Conservation (phyloP, 2,797 vertebrate genomes). For the Xerus rutilus region DNA sequence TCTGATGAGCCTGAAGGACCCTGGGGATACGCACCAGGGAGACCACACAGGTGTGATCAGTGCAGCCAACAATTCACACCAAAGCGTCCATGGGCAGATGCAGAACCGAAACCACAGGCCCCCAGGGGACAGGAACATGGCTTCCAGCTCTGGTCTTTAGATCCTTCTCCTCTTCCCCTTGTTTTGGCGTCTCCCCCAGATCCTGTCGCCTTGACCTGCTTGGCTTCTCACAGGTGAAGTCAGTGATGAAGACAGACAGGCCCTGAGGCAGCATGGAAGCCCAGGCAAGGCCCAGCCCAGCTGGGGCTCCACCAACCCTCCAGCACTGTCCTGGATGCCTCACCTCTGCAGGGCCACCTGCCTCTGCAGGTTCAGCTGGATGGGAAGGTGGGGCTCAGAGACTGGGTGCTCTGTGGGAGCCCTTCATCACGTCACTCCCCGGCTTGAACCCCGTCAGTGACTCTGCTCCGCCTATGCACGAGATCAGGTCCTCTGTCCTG, state of each 20-base stretch:
- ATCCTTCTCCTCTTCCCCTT: neutral
- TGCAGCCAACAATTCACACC: constrained; percentile 56
- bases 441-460: neutral
- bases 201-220: neutral
- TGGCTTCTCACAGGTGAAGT: neutral
- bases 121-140: no score
- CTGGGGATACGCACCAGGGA: constrained; percentile 38
- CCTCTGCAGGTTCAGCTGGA: neutral
- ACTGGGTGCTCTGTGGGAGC: neutral
- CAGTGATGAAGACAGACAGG: neutral
- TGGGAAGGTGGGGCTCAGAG: neutral
- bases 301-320: neutral
- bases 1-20: constrained; percentile 66
- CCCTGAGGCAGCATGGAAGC: neutral
- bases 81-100: neutral
- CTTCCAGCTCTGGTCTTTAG: no score
- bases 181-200: neutral
- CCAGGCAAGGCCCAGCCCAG: neutral
- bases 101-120: no score
- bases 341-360: neutral
- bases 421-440: neutral
- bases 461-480: neutral
- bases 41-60: constrained; percentile 44
- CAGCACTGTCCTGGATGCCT: neutral
- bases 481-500: neutral